phyloP scores from a whole-genome alignment of 2,113 vertebrate genomes.

The Mohoua ochrocephala region DNA sequence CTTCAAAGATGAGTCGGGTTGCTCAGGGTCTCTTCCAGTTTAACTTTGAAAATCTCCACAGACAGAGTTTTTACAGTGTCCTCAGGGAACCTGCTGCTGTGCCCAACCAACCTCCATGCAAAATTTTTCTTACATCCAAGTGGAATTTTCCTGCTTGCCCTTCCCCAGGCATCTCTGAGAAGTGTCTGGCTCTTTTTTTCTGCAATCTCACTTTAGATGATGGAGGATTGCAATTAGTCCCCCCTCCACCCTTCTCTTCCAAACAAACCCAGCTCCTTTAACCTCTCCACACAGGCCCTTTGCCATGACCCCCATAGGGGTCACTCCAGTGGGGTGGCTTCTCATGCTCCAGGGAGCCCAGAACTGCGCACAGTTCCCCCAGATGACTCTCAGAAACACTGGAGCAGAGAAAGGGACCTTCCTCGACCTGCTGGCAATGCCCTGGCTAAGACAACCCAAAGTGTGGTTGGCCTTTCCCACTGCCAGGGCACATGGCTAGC shows the following conservation, averaged over 20 bases:
- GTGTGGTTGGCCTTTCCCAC: background rate
- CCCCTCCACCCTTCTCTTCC: background rate
- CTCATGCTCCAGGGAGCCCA: background rate
- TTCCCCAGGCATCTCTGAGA: background rate
- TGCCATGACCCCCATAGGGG: accelerated
- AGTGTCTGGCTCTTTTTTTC: background rate
- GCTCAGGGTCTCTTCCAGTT: background rate
- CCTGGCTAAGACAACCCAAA: background rate
- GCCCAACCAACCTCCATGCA: background rate
- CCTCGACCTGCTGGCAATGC: background rate
- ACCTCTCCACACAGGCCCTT: background rate
- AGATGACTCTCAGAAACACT: accelerated
- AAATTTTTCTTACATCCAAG: background rate
- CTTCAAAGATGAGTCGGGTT: background rate
- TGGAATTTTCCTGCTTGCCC: background rate
- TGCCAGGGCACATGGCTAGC: background rate
- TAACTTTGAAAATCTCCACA: background rate
- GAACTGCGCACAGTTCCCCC: accelerated
- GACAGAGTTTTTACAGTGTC: background rate
- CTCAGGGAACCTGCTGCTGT: background rate
- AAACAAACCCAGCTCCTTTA: background rate
- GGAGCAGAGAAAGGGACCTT: background rate
- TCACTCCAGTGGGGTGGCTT: background rate
- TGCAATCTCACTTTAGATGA: background rate
- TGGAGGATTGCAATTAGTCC: background rate